phyloP scores from a whole-genome alignment of 2,113 vertebrate genomes.

The Saccopteryx leptura region DNA sequence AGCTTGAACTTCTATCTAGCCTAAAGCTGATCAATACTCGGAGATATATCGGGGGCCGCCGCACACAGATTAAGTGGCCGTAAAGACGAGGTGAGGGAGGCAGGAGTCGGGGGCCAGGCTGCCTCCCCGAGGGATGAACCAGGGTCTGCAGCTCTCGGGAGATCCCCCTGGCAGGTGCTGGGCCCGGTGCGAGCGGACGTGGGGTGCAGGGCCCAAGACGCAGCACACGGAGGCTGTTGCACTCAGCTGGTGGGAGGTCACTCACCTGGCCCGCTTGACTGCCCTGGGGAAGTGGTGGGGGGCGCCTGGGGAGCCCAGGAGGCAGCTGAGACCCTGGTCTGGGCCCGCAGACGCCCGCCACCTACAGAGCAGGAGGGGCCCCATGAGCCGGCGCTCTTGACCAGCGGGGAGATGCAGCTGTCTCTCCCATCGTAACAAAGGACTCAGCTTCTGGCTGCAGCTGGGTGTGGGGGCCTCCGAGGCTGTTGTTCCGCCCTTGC shows the following conservation, averaged over 20 bases:
- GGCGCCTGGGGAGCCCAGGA: neutral
- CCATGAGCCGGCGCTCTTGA: no score
- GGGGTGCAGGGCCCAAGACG: rapidly evolving
- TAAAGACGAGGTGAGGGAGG: constrained; percentile 89
- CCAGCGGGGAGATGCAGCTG: rapidly evolving
- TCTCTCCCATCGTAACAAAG: neutral
- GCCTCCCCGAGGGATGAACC: neutral
- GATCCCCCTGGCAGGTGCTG: neutral
- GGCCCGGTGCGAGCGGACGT: rapidly evolving
- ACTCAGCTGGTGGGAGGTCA: neutral
- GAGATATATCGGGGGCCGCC: constrained; percentile 90
- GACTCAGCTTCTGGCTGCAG: neutral
- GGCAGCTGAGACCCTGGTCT: neutral
- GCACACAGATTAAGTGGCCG: constrained; percentile 91
- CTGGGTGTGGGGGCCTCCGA: rapidly evolving
- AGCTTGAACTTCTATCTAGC: constrained; percentile 91
- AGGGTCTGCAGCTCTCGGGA: neutral
- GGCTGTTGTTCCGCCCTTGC: rapidly evolving
- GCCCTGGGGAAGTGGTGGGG: rapidly evolving
- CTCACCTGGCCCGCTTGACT: neutral
- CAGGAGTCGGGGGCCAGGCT: neutral
- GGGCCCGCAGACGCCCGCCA: rapidly evolving
- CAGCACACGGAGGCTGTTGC: rapidly evolving
- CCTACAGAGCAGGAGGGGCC: neutral
- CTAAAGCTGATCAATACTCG: constrained; percentile 95